Evolutionary conservation across 1,140 invertebrate genomes (phyloP), one percentile per base, ranked within the genome.

Genomic region (Aphaenogaster ashmeadi): DNA sequence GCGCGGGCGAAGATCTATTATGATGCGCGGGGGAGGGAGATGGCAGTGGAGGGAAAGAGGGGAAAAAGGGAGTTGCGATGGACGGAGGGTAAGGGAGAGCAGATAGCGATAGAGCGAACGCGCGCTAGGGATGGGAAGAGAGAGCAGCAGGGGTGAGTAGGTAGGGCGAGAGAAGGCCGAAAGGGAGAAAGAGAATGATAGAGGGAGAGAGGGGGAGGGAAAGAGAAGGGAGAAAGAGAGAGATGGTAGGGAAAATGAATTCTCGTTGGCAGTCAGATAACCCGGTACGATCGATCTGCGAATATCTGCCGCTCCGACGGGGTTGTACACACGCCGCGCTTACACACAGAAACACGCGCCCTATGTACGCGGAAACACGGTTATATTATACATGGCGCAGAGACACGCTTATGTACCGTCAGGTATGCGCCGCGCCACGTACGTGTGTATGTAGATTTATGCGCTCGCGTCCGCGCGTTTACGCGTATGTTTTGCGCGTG

Each of bases 261-360:
- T 91, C 88, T 89, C 88, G 90, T 88, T 88, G 88, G 88, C 86
- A 91, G 91, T 91, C 91, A 71, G 86, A 91, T 91, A 91, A 91
- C 90, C 86, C 88, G 85, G 90, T 83, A 84, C 88, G 91, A 91
- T 91, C 91, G 91, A 91, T 91, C 90, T 90, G 80, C 33, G 86
- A 91, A 91, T 91, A 91, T 91, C 88, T 90, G 90, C 86, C 88
- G 90, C 84, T 91, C 80, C 84, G 90, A 72, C 87, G 85, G 69
- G 77, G 88, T 91, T 90, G 86, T 87, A 77, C 83, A 85, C 89
- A 89, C 75, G 81, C 87, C 77, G 72, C 72, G 75, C 60, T 84
- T 87, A 89, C 90, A 88, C 90, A 88, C 56, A 60, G 89, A 88
- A 90, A 90, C 89, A 78, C 86, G 89, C 67, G 88, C 60, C 66